phyloP scores from a whole-genome alignment of 2,797 vertebrate species.

The Gadopsis bispinosus region DNA sequence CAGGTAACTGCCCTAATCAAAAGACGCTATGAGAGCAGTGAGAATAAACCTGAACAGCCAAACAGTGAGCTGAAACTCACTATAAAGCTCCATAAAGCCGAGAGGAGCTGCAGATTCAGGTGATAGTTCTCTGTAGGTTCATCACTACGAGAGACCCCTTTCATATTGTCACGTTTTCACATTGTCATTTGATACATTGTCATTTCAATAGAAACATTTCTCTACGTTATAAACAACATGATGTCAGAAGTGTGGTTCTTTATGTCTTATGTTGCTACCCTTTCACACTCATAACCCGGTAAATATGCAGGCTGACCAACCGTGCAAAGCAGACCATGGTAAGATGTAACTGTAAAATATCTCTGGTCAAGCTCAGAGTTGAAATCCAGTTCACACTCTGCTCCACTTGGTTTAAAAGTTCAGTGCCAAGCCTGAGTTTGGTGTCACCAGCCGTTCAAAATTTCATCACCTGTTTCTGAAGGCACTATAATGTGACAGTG shows the following conservation, averaged over 20 bases:
- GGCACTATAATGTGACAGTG: constrained; percentile 38
- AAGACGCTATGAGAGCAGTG: background rate
- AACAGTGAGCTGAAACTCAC: background rate
- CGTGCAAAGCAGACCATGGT: constrained; percentile 26
- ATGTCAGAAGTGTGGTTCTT: constrained; percentile 1
- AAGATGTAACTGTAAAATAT: constrained; percentile 46
- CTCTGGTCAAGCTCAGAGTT: constrained; percentile 57
- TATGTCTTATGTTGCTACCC: background rate
- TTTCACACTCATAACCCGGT: constrained; percentile 30
- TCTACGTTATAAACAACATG: constrained; percentile 3
- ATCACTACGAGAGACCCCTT: background rate
- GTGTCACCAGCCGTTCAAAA: constrained; percentile 55
- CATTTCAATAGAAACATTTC: background rate
- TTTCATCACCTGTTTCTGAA: constrained; percentile 54
- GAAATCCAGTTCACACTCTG: constrained; percentile 61
- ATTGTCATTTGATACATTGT: no score
- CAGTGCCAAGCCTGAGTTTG: constrained; percentile 30
- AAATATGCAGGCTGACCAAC: constrained; percentile 35
- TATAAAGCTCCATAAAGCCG: background rate
- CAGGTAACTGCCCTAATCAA: background rate
- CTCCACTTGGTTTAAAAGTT: constrained; percentile 62
- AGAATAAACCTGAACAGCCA: background rate
- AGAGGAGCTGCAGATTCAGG: background rate
- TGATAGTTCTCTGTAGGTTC: background rate
- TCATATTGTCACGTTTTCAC: background rate